Evolutionary conservation across 2,888 invertebrate genomes (phyloP), one percentile per base, ranked within the genome.

Genomic region (Slavum lentiscoides): DNA sequence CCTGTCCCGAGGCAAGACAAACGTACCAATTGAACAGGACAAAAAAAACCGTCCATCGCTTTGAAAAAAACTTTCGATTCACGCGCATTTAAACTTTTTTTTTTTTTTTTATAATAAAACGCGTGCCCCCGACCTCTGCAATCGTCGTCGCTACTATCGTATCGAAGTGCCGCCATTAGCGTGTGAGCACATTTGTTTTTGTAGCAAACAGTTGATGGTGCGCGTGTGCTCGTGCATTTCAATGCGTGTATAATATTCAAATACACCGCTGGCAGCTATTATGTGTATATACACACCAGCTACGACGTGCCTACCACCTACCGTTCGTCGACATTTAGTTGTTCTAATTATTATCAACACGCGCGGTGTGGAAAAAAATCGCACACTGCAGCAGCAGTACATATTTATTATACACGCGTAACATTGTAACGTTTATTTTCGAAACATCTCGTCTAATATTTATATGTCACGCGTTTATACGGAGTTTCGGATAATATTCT

Each of bases 211-310:
- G 66, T n/a, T 55, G 55, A n/a, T 59, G 66, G 49, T 6, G 43
- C 23, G 69, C 30, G 64, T 77, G 69, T 80, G 77, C 70, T 80
- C 39, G 64, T 58, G 77, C 77, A 80, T 74, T 77, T 39, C 53
- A 61, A 53, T 55, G 77, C 69, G 53, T 62, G 70, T 72, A n/a
- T n/a, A 70, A 70, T 80, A 55, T 64, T 62, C 62, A 72, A 80
- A 80, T 58, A 66, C 67, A 23, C 30, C 30, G 30, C n/a, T n/a
- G n/a, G n/a, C 72, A 17, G 23, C 58, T 43, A 37, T 74, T 72
- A 17, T 30, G 30, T 30, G 30, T 30, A 30, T 30, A 4, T 30
- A 30, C 4, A 30, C 30, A 30, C 30, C 30, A 30, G 30, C 30
- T 30, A 30, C 30, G 30, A 30, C 30, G 30, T 30, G 30, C 49